phyloP scores from a whole-genome alignment of 2,888 invertebrate genomes.

The Drosophila mimica region DNA sequence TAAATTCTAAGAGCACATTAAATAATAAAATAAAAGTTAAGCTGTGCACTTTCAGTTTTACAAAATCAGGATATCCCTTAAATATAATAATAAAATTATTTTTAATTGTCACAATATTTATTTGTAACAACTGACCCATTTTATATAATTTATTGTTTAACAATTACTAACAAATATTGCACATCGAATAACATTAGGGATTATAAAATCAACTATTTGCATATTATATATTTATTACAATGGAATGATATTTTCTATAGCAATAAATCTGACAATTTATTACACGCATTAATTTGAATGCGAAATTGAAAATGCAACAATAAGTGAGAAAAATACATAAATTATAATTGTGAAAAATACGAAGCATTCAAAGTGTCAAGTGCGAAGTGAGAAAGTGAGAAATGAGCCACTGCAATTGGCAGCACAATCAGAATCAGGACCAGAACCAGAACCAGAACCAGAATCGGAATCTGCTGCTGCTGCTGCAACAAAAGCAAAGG shows the following conservation, averaged over 20 bases:
- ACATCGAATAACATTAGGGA: constrained; percentile 11
- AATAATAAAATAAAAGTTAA: not conserved
- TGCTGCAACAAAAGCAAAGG: not conserved
- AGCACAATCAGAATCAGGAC: constrained; percentile 20
- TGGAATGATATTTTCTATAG: constrained; percentile 4
- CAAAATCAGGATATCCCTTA: too few species aligned
- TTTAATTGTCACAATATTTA: not conserved
- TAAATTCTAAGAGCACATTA: not conserved
- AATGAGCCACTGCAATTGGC: constrained; percentile 29
- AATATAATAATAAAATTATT: too few species aligned
- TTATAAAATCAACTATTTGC: constrained; percentile 22
- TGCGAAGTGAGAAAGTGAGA: constrained; percentile 17
- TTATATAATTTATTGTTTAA: constrained; percentile 21
- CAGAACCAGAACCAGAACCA: constrained; percentile 6
- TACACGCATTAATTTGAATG: constrained; percentile 17
- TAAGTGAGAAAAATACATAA: constrained; percentile 12
- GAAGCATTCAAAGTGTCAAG: constrained; percentile 16
- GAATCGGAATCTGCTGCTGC: constrained; percentile 14
- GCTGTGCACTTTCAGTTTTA: not conserved
- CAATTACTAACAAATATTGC: constrained; percentile 35
- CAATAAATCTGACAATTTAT: constrained; percentile 12
- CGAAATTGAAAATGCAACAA: constrained; percentile 31
- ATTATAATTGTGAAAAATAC: constrained; percentile 6
- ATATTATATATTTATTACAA: constrained; percentile 28
- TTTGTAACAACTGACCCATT: not conserved